Percentiles rank a stretch among this genome's conserved stretches.
Conservation (phyloP, 2,113 vertebrate species). For the Arvicanthis niloticus region DNA sequence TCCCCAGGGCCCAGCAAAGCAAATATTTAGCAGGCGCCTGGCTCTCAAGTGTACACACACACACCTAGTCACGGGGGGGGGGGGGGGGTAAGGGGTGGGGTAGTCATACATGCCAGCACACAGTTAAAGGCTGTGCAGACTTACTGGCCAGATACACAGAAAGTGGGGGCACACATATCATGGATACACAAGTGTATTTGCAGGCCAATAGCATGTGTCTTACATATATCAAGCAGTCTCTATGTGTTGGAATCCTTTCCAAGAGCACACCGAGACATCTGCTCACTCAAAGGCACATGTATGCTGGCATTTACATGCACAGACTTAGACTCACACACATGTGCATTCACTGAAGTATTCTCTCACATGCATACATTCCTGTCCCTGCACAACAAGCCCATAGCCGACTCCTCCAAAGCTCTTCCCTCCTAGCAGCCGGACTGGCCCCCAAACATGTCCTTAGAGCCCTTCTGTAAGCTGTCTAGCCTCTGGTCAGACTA, state of each 20-base stretch:
- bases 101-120: background rate
- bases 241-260: background rate
- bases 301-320: background rate
- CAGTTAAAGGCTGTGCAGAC: background rate
- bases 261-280: background rate
- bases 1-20: slow-evolving; percentile 75
- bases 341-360: background rate
- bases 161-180: background rate
- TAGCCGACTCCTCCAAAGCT: background rate
- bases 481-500: slow-evolving; percentile 5
- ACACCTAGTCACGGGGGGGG: background rate
- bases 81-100: background rate
- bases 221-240: background rate
- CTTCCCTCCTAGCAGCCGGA: background rate
- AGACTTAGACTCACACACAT: background rate
- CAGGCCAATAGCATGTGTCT: background rate
- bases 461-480: background rate
- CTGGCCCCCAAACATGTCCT: background rate
- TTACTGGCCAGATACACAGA: background rate
- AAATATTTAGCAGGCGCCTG: slow-evolving; percentile 79
- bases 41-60: slow-evolving; percentile 33
- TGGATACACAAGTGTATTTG: background rate
- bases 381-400: background rate
- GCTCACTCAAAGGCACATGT: background rate
- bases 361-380: background rate